Base-by-base conservation (phyloP, 2,113 vertebrate genomes). In the Corydoras maculifer region DNA sequence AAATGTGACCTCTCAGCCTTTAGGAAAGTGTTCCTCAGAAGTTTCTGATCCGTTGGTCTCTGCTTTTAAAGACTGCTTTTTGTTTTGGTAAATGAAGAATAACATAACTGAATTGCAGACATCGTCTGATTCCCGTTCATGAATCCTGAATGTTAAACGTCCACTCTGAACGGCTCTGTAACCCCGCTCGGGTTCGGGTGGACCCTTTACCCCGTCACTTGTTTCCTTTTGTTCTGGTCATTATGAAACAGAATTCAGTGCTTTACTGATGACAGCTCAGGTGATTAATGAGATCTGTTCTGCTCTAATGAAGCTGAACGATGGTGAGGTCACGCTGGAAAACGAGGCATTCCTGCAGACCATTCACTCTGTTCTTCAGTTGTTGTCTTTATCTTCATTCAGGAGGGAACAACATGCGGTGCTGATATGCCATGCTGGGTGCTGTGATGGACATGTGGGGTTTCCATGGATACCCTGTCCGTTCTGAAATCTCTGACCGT, bases 391-490 rank as follows among this genome's bases (percentile, higher is more conserved):
- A n/a, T 49, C 53, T 57, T 15, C 58, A 0, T 4, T 7, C 32
- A 53, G 43, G 25, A 2, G 30, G 32, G 53, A 51, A 79, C 71
- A 74, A 66, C 77, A 61, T 31, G 71, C 70, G 61, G 18, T 53
- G 77, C 78, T 80, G 76, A 77, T 74, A 68, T 68, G 70, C 68
- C 77, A 77, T 51, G 53, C 80, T 73, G 74, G 75, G 69, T 79
- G 80, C 77, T 76, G 78, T 77, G 31, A 74, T 51, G 79, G 79
- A 85, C 84, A 71, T 64, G 67, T 83, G 75, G 68, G 29, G 87
- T 90, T 89, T 87, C 89, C 87, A 90, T 88, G 88, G 88, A 84
- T 83, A 90, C 68, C 9, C 77, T 10, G 70, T 85, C 82, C 80
- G 70, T 78, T 86, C 77, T 68, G 48, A 71, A 79, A 58, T 58